Conservation (phyloP, 1,140 invertebrate species). For the Paralvinella palmiformis region DNA sequence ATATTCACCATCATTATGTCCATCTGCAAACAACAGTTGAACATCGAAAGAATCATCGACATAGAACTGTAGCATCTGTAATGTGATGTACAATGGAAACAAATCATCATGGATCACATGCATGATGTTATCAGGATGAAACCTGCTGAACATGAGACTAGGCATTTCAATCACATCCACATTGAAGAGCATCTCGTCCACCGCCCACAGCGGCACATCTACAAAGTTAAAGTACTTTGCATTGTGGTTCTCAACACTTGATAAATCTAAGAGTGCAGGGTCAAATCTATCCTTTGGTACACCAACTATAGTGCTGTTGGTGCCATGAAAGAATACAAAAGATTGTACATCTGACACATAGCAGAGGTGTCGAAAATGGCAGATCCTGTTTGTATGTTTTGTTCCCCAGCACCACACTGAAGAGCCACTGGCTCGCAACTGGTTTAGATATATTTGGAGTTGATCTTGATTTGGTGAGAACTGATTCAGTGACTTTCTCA, state of each 20-base stretch:
- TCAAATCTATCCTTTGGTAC: slow-evolving; percentile 22
- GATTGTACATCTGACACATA: slow-evolving; percentile 32
- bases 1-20: slow-evolving; percentile 25
- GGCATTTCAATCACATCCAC: slow-evolving; percentile 19
- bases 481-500: too few relatives aligned
- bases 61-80: background rate
- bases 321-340: slow-evolving; percentile 41
- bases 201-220: slow-evolving; percentile 30
- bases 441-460: too few relatives aligned
- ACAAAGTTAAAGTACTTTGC: slow-evolving; percentile 35
- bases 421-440: too few relatives aligned
- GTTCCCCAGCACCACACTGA: slow-evolving; percentile 38
- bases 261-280: slow-evolving; percentile 37
- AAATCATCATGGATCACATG: slow-evolving; percentile 59
- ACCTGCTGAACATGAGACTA: slow-evolving; percentile 44
- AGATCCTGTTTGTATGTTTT: slow-evolving; percentile 30
- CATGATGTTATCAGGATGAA: slow-evolving; percentile 58
- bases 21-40: slow-evolving; percentile 34
- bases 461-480: too few relatives aligned
- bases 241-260: slow-evolving; percentile 46
- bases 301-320: background rate
- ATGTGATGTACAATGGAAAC: slow-evolving; percentile 50
- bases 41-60: slow-evolving; percentile 22
- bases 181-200: slow-evolving; percentile 12
- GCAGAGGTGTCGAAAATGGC: slow-evolving; percentile 48